Conservation (phyloP, 2,113 vertebrate species). For the Dermatemys mawii region DNA sequence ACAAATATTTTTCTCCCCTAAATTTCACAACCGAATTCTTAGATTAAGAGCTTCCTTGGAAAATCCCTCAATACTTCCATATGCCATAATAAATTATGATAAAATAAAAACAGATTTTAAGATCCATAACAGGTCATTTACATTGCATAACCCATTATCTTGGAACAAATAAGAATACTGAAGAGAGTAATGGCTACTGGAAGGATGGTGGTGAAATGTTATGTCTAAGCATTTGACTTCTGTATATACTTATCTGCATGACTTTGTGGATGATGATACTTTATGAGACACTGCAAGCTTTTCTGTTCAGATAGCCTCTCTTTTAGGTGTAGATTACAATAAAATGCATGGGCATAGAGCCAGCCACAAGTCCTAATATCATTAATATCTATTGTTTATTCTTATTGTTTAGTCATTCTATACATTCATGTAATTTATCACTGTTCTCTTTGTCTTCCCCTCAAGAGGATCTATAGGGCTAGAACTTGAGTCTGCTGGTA, state of each 20-base stretch:
- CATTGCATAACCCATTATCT: background rate
- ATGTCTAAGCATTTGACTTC: background rate
- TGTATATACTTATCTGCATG: background rate
- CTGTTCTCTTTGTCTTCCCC: background rate
- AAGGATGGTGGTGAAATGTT: background rate
- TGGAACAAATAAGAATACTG: background rate
- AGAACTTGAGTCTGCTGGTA: background rate
- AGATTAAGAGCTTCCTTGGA: background rate
- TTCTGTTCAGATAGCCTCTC: background rate
- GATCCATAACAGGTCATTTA: background rate
- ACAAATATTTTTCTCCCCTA: background rate
- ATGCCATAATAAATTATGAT: background rate
- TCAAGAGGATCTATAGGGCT: background rate
- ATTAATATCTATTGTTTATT: background rate
- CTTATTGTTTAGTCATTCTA: background rate
- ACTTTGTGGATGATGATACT: background rate
- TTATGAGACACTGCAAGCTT: background rate
- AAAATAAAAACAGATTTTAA: background rate
- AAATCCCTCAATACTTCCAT: background rate
- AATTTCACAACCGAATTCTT: background rate
- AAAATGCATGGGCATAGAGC: background rate
- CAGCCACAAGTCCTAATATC: background rate
- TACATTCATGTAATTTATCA: background rate
- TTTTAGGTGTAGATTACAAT: background rate
- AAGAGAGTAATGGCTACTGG: conserved; percentile 3